Percentiles rank a stretch among this genome's conserved stretches.
Conservation (phyloP, 2,888 invertebrate species). For the Harpalus rubripes region DNA sequence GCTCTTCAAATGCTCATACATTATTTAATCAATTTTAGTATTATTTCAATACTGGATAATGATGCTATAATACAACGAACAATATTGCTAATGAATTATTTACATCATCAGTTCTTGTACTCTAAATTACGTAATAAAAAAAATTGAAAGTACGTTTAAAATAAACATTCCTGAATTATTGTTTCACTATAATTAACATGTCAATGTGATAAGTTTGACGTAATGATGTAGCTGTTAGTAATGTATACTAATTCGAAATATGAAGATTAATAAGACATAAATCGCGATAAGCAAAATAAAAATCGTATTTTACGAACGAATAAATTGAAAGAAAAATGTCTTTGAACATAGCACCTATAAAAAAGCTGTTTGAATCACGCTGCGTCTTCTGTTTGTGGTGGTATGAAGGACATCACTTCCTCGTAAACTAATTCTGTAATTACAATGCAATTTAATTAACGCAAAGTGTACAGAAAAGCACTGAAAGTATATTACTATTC, state of each 20-base stretch:
- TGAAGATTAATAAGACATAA: conserved; percentile 34
- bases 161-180: conserved; percentile 3
- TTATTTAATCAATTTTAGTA: not conserved
- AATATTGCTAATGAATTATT: conserved; percentile 38
- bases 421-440: conserved; percentile 87
- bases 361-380: conserved; percentile 62
- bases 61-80: conserved; percentile 24
- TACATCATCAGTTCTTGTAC: conserved; percentile 29
- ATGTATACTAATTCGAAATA: conserved; percentile 3
- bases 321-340: conserved; percentile 59
- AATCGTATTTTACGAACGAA: conserved; percentile 32
- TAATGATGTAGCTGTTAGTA: conserved; percentile 17
- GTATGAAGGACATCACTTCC: conserved; percentile 89
- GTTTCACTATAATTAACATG: conserved; percentile 19
- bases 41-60: not conserved
- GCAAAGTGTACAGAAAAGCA: not conserved
- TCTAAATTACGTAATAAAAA: conserved; percentile 17
- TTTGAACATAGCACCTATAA: conserved; percentile 58
- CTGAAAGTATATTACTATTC: too few species aligned
- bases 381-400: conserved; percentile 77
- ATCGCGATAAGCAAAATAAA: conserved; percentile 25
- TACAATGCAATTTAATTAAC: conserved; percentile 12
- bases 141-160: conserved; percentile 16
- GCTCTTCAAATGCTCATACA: too few species aligned
- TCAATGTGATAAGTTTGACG: conserved; percentile 31